phyloP scores from a whole-genome alignment of 37 sponge, comb jelly and placozoan genomes.

The Axinella damicornis region DNA sequence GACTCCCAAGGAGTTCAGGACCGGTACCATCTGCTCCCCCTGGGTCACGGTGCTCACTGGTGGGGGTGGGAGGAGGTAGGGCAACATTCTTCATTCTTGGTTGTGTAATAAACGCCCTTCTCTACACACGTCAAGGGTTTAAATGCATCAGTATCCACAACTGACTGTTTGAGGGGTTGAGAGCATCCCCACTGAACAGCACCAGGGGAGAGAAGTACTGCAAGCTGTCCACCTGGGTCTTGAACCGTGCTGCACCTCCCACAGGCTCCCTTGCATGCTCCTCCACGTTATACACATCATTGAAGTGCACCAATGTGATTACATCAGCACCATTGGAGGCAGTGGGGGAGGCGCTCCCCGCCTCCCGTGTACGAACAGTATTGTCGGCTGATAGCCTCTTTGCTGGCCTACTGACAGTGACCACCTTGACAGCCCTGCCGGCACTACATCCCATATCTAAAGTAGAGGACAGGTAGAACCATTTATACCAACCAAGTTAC shows the following conservation, averaged over 20 bases:
- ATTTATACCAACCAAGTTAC: too few relatives aligned
- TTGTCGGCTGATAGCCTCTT: too few relatives aligned
- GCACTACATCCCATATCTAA: too few relatives aligned
- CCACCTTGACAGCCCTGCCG: too few relatives aligned
- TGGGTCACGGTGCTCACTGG: slow-evolving; percentile 79
- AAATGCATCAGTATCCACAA: background rate
- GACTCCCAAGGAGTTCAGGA: slow-evolving; percentile 71
- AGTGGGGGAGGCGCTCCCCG: background rate
- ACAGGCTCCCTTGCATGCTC: slow-evolving; percentile 75
- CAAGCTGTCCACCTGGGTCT: slow-evolving; percentile 46
- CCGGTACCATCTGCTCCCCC: slow-evolving; percentile 86
- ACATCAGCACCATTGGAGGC: background rate
- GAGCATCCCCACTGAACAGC: slow-evolving; percentile 85
- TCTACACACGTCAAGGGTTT: background rate
- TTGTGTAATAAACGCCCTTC: background rate
- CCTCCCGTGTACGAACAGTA: too few relatives aligned
- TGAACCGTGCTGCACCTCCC: slow-evolving; percentile 85
- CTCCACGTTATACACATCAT: slow-evolving; percentile 88
- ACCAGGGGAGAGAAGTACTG: slow-evolving; percentile 60
- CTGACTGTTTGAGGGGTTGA: slow-evolving; percentile 84
- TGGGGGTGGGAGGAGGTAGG: background rate
- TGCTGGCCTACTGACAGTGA: too few relatives aligned
- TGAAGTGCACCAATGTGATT: slow-evolving; percentile 86
- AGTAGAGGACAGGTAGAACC: too few relatives aligned
- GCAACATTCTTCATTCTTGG: slow-evolving; percentile 5